Evolutionary conservation across 2,113 vertebrate species (phyloP), one percentile per base, ranked within the genome.

Genomic region (Seriola quinqueradiata): DNA sequence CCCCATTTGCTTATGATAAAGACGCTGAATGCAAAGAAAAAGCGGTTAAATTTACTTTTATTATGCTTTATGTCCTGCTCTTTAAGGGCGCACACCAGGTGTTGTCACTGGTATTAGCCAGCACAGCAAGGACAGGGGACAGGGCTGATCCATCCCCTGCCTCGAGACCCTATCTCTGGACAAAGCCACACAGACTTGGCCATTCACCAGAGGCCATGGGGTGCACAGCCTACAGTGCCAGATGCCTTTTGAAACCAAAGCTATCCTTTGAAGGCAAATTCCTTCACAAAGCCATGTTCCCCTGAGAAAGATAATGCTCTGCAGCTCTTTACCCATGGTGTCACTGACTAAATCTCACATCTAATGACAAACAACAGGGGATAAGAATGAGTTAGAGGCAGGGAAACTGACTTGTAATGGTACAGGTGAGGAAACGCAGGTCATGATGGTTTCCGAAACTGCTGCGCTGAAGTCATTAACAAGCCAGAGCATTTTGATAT

Each of bases 231-330:
- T 82, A 81, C 83, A 70, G 85, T 14, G 80, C 63, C 68, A 44
- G 83, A 87, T 87, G 75, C 78, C 61, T 90, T 93, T 94, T 81
- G 83, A 95, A 93, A 87, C 81, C 70, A 83, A 90, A 70, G 70
- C 82, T 87, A 79, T 86, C 78, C 38, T 89, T 79, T 90, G 55
- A 91, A 84, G 69, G 72, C 11, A 85, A 83, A 92, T 92, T 93
- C 85, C 84, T 79, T 72, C 75, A 83, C 89, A 90, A 79, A 87
- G 75, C 84, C 40, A 4, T 57, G 58, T 72, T 82, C 85, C 83
- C 57, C 60, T 50, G 60, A 89, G 84, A 80, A 70, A 84, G 78
- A 87, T 90, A 77, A 82, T 72, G 48, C 75, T 81, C 80, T 77
- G 59, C 25, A 70, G 67, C 71, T 70, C 70, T 86, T 78, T 83